Base-by-base conservation (phyloP, 2,888 invertebrate species). In the Myathropa florea region DNA sequence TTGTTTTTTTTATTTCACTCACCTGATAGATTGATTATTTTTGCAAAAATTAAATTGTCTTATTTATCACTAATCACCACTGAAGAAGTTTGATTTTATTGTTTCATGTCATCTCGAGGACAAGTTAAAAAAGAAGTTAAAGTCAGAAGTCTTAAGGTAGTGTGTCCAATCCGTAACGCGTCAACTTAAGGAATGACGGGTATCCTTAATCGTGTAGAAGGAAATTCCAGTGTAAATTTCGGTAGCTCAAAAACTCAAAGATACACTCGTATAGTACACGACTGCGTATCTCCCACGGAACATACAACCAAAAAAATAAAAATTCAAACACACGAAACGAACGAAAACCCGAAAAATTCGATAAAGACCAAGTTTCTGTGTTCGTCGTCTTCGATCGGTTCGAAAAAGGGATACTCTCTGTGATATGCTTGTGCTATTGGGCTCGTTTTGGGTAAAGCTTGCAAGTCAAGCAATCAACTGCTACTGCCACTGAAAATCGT, bases 171-270 rank as follows among this genome's bases (percentile, higher is more conserved):
- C 80, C 75, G 76, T 83, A 72, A 83, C 87, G 83, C 87, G 83
- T 87, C 83, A 83, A 87, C 83, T 80, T 80, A 82, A 83, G 83
- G 87, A 87, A 87, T 87, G 87, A 87, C 79, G 79, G 68, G 75
- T 79, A 82, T 83, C 75, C 83, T 75, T 71, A 86, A 78, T 67
- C 83, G 86, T 46, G 46, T 70, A 55, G 30, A 78, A 79, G 78
- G 78, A 79, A 83, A 83, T 79, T 86, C 82, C 86, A 61, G 57
- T 33, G 65, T 70, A 78, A 83, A 73, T 63, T 46, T 71, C 70
- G 24, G 59, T 77, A 72, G 14, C 23, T 18, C 53, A 71, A 59
- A 68, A 75, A 71, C 68, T 46, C 80, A 67, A 83, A 70, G 60
- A 78, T 73, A 76, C 24, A 83, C 60, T 46, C 46, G 39, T n/a